Evolutionary conservation across 2,797 vertebrate genomes (phyloP).

Genomic region (Catharus ustulatus): DNA sequence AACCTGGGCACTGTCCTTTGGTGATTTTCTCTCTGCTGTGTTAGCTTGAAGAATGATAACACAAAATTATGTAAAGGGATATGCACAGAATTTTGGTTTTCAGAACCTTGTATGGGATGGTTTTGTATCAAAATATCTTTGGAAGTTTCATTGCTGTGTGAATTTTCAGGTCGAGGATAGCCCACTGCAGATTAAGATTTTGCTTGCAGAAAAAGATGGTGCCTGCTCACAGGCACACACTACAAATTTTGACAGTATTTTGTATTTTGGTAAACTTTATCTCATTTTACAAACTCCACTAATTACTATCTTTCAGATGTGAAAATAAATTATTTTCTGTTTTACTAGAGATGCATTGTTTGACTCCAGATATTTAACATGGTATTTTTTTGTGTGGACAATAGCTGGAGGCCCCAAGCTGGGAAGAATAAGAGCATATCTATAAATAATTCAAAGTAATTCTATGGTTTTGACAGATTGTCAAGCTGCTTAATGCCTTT

Average conservation of each 20-base stretch:
- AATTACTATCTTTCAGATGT: slow-evolving; percentile 11
- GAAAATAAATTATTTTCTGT: slow-evolving; percentile 49
- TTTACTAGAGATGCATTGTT: slow-evolving; percentile 38
- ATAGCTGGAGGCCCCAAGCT: slow-evolving; percentile 50
- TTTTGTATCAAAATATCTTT: neutral
- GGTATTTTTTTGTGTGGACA: slow-evolving; percentile 29
- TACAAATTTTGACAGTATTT: neutral
- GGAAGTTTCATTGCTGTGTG: neutral
- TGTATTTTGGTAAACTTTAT: neutral
- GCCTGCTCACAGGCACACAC: neutral
- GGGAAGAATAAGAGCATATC: slow-evolving; percentile 66
- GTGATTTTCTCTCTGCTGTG: neutral
- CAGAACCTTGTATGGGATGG: neutral
- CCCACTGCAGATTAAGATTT: neutral
- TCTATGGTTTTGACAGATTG: slow-evolving; percentile 81
- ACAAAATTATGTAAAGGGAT: neutral
- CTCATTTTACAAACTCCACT: slow-evolving; percentile 13
- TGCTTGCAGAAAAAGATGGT: neutral
- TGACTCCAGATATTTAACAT: slow-evolving; percentile 58
- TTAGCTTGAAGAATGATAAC: neutral
- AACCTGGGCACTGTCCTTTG: neutral
- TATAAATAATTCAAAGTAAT: slow-evolving; percentile 86
- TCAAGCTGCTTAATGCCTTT: slow-evolving; percentile 76
- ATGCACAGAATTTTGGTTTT: neutral
- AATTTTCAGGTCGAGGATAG: neutral